Evolutionary conservation across 2,797 vertebrate genomes (phyloP).

Genomic region (Numenius phaeopus): DNA sequence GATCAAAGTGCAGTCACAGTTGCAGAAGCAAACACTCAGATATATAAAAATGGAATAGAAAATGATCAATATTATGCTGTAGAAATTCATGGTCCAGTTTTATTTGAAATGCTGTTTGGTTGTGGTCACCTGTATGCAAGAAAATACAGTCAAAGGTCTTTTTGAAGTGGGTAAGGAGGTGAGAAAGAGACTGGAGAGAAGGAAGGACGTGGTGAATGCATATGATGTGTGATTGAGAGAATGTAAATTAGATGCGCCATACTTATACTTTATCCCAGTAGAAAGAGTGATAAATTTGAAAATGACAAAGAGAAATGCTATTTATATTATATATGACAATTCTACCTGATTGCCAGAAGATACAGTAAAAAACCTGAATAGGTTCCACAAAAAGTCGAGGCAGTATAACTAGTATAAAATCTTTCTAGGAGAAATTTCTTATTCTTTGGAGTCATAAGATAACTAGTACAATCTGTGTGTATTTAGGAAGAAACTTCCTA

Average conservation of each 20-base stretch:
- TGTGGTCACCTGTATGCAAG: background rate
- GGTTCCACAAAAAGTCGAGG: background rate
- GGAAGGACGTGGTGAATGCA: background rate
- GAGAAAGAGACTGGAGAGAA: background rate
- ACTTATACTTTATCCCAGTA: background rate
- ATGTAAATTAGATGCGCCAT: constrained; percentile 45
- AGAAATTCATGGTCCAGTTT: background rate
- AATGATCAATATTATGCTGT: background rate
- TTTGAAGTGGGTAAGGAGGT: background rate
- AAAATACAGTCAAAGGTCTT: background rate
- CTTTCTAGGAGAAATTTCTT: background rate
- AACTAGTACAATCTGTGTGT: background rate
- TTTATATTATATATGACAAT: background rate
- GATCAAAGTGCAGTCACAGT: constrained; percentile 32
- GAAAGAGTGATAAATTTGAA: background rate
- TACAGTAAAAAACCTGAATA: background rate
- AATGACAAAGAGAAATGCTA: background rate
- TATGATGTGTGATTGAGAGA: background rate
- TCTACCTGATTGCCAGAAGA: background rate
- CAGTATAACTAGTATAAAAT: background rate
- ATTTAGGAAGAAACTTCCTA: background rate
- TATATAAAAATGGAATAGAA: constrained; percentile 33
- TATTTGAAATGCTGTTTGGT: constrained; percentile 23
- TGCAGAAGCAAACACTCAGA: constrained; percentile 2
- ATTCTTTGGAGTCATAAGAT: background rate